These are phyloP conservation scores for Scotopteryx bipunctaria DNA, from an alignment of 2,888 invertebrate species.

Conservation along the genomic window DNA sequence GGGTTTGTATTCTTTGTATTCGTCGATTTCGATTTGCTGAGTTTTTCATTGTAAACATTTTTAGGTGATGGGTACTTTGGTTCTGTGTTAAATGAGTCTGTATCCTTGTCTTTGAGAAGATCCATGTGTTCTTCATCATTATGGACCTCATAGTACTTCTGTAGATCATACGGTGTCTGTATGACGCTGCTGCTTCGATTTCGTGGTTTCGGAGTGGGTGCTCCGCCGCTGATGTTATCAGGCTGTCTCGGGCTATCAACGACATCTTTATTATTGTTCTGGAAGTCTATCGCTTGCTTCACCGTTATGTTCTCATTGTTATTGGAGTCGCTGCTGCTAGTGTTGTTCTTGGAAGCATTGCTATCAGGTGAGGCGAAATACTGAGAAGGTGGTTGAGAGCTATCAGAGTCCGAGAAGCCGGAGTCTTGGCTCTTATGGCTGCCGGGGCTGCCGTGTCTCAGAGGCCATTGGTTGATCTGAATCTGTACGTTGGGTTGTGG, in stretches of 20 bases:
- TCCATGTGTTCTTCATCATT: slow-evolving; percentile 75
- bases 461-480: slow-evolving; percentile 73
- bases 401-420: slow-evolving; percentile 91
- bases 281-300: slow-evolving; percentile 71
- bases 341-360: slow-evolving; percentile 64
- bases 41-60: slow-evolving; percentile 59
- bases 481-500: slow-evolving; percentile 61
- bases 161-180: slow-evolving; percentile 79
- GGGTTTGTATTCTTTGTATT: slow-evolving; percentile 29
- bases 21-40: slow-evolving; percentile 41
- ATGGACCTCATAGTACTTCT: slow-evolving; percentile 78
- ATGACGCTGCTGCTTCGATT: slow-evolving; percentile 77
- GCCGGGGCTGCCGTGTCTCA: slow-evolving; percentile 79
- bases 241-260: slow-evolving; percentile 56
- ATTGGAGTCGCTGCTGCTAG: slow-evolving; percentile 73
- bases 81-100: slow-evolving; percentile 52
- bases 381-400: slow-evolving; percentile 81
- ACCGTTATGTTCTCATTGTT: slow-evolving; percentile 77
- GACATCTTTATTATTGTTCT: slow-evolving; percentile 64
- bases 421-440: slow-evolving; percentile 91
- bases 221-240: slow-evolving; percentile 45
- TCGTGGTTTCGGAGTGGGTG: slow-evolving; percentile 71
- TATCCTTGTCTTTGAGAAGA: slow-evolving; percentile 65
- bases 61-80: slow-evolving; percentile 61
- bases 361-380: slow-evolving; percentile 66